Evolutionary conservation across 2,888 invertebrate genomes (phyloP).

Genomic region (Rhodophaea formosa): DNA sequence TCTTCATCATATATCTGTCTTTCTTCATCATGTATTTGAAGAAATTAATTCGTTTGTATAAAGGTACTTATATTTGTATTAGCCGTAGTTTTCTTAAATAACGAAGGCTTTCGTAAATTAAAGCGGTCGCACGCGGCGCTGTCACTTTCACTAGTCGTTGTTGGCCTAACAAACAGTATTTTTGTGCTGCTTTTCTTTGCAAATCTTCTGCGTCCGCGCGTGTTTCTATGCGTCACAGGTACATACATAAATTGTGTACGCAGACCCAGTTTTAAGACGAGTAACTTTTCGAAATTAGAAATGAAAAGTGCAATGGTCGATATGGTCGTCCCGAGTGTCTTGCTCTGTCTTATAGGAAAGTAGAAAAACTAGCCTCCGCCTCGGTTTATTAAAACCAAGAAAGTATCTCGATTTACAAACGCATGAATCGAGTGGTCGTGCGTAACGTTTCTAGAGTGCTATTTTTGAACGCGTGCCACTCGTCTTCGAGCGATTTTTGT

Average conservation of each 20-base stretch:
- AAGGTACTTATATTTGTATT: neutral
- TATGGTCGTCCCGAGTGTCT: slow-evolving; percentile 23
- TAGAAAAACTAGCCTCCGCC: slow-evolving; percentile 43
- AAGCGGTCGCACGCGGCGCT: slow-evolving; percentile 38
- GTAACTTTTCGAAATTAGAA: slow-evolving; percentile 8
- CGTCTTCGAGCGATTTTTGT: no score
- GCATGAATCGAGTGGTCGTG: neutral
- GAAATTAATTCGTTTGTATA: neutral
- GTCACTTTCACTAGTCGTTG: slow-evolving; percentile 61
- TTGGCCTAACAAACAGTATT: slow-evolving; percentile 59
- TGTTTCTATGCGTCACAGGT: slow-evolving; percentile 23
- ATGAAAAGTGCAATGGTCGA: slow-evolving; percentile 17
- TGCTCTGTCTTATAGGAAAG: slow-evolving; percentile 39
- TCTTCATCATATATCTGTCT: no score
- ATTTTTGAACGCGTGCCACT: no score
- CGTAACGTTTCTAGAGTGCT: slow-evolving; percentile 10
- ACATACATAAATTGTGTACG: neutral
- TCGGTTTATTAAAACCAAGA: slow-evolving; percentile 29
- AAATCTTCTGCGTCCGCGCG: slow-evolving; percentile 36
- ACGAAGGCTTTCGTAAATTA: slow-evolving; percentile 43
- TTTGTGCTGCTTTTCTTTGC: slow-evolving; percentile 56
- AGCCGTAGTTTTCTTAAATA: slow-evolving; percentile 29
- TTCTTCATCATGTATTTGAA: no score
- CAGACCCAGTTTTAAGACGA: slow-evolving; percentile 4
- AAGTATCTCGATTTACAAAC: slow-evolving; percentile 9